Evolutionary conservation across 2,113 vertebrate genomes (phyloP).

Genomic region (Tetrao urogallus): DNA sequence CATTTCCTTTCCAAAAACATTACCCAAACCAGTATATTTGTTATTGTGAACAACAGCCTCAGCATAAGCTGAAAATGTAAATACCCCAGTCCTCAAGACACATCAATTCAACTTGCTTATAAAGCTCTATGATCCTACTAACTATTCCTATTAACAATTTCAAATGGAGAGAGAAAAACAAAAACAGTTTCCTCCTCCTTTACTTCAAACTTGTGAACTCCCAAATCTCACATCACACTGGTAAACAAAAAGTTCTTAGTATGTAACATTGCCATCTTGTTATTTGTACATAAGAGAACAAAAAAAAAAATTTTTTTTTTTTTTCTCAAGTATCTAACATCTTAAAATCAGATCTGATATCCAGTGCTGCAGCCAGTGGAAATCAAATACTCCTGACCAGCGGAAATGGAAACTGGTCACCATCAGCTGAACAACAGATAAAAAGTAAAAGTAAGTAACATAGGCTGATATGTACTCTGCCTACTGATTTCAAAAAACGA

Average conservation of each 20-base stretch:
- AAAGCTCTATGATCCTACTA: neutral
- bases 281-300: neutral
- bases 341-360: neutral
- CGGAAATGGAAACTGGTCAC: neutral
- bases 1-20: neutral
- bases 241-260: neutral
- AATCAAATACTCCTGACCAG: neutral
- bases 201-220: neutral
- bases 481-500: accelerated
- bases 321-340: neutral
- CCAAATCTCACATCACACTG: accelerated
- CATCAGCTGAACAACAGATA: neutral
- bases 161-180: neutral
- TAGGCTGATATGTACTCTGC: neutral
- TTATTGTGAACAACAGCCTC: neutral
- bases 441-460: neutral
- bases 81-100: neutral
- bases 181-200: neutral
- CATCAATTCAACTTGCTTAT: neutral
- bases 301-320: no score
- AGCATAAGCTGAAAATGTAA: neutral
- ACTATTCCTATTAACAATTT: neutral
- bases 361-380: neutral
- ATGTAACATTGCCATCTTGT: neutral
- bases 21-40: neutral